Conservation (phyloP, 2,888 invertebrate species). For the Andrena bucephala region DNA sequence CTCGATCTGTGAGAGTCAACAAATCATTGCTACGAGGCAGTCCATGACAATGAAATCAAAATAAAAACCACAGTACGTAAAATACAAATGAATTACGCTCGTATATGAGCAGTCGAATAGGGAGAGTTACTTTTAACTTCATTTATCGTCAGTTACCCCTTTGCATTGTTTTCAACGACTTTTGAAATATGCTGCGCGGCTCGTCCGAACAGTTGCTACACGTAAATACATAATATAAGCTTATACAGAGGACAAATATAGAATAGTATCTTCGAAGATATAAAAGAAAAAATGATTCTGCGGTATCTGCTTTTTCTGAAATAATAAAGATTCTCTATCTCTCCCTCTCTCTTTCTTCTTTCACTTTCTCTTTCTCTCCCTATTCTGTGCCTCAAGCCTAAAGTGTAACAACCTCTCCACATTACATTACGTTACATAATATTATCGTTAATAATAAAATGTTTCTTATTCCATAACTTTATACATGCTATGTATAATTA, state of each 20-base stretch:
- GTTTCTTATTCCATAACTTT: slow-evolving; percentile 84
- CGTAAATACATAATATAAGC: slow-evolving; percentile 14
- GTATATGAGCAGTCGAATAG: slow-evolving; percentile 67
- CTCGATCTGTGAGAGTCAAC: slow-evolving; percentile 64
- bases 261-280: slow-evolving; percentile 26
- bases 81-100: slow-evolving; percentile 65
- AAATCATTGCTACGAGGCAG: slow-evolving; percentile 67
- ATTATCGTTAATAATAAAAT: slow-evolving; percentile 83
- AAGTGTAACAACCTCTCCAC: slow-evolving; percentile 79
- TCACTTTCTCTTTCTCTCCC: slow-evolving; percentile 74
- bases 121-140: slow-evolving; percentile 59
- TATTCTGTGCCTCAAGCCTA: slow-evolving; percentile 75
- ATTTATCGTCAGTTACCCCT: background rate
- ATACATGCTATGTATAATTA: slow-evolving; percentile 85
- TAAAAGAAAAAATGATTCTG: slow-evolving; percentile 26
- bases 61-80: slow-evolving; percentile 69
- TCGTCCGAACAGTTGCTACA: slow-evolving; percentile 1
- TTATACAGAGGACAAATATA: slow-evolving; percentile 13
- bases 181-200: slow-evolving; percentile 23
- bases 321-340: slow-evolving; percentile 23
- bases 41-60: slow-evolving; percentile 65
- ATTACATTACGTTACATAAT: slow-evolving; percentile 80
- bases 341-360: slow-evolving; percentile 75
- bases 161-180: slow-evolving; percentile 18
- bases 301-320: slow-evolving; percentile 11